A percentile compares a stretch with the other conserved stretches of the same genome.
Evolutionary conservation across 1,140 invertebrate species (phyloP).

Genomic region (Cyclina sinensis): DNA sequence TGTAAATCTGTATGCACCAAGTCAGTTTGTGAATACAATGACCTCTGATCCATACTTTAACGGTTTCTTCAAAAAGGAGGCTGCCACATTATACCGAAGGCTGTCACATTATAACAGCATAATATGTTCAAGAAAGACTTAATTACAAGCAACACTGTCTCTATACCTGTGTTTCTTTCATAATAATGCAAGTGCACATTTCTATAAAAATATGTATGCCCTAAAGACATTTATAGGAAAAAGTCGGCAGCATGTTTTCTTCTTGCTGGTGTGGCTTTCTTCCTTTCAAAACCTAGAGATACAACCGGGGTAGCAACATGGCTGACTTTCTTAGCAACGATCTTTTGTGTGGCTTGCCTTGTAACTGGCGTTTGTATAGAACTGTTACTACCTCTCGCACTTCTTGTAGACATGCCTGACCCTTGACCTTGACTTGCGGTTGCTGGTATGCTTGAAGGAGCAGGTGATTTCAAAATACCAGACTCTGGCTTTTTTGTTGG

Average conservation of each 20-base stretch:
- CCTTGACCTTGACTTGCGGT: not conserved
- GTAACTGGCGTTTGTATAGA: not conserved
- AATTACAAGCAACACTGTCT: no score
- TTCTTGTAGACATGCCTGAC: not conserved
- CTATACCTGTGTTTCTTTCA: no score
- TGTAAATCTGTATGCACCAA: no score
- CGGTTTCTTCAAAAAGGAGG: no score
- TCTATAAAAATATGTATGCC: no score
- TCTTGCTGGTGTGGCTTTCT: not conserved
- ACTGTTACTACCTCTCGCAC: not conserved
- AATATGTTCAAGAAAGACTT: no score
- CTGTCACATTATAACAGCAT: no score
- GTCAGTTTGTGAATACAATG: no score
- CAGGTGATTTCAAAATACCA: conserved; percentile 55
- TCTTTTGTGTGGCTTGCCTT: not conserved
- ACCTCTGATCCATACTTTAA: no score
- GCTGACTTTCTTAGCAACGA: not conserved
- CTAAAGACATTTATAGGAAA: conserved; percentile 17
- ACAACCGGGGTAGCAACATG: not conserved
- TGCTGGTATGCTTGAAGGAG: not conserved
- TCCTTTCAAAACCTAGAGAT: not conserved
- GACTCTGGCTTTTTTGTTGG: conserved; percentile 53
- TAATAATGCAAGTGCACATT: no score
- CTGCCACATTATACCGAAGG: no score
- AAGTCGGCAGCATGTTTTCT: conserved; percentile 35